Percentiles rank a stretch among this genome's conserved stretches.
Conservation (phyloP, 2,797 vertebrate species). For the Clangula hyemalis region DNA sequence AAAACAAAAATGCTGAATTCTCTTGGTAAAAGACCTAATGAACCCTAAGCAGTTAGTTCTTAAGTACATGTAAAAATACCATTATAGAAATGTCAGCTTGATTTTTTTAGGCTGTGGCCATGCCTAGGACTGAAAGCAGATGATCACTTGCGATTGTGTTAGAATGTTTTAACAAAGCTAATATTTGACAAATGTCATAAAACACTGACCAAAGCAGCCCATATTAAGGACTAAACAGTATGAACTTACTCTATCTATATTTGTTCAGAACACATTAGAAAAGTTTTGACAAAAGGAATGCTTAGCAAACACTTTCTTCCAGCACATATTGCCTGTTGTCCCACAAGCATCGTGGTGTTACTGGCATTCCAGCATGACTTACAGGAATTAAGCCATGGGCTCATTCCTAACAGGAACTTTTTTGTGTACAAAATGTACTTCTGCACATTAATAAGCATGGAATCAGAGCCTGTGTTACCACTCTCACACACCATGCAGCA, state of each 20-base stretch:
- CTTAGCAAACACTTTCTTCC: neutral
- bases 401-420: neutral
- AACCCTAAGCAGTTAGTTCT: neutral
- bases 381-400: neutral
- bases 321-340: neutral
- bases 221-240: neutral
- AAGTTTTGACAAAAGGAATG: neutral
- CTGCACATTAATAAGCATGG: neutral
- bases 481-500: neutral
- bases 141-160: neutral
- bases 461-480: neutral
- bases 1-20: neutral
- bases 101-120: neutral
- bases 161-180: neutral
- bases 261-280: neutral
- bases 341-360: neutral
- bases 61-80: neutral
- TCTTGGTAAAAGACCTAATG: neutral
- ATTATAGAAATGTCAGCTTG: neutral
- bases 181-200: neutral
- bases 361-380: neutral
- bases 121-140: neutral
- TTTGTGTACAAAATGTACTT: neutral
- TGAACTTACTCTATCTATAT: neutral
- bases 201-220: neutral